Base-by-base conservation (phyloP, 2,888 invertebrate genomes). In the Gasteruption jaculator region DNA sequence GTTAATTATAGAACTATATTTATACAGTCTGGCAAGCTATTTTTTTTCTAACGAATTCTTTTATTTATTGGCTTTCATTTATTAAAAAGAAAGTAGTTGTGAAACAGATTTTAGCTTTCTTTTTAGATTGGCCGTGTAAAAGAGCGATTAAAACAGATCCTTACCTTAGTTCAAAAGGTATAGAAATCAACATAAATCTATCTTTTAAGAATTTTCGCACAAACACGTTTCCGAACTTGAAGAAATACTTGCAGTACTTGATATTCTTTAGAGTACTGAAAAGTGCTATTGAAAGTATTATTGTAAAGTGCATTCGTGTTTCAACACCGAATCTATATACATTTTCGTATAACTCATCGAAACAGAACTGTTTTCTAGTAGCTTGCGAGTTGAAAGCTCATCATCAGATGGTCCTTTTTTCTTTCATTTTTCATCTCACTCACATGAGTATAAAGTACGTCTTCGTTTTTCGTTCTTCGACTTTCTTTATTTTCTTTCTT, bases 321-420 rank as follows among this genome's bases (percentile, higher is more conserved):
- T 55, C 47, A 57, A 45, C 49, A 42, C 48, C 45, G 16, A 41
- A 44, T 21, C 35, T 43, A 53, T 51, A 55, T 53, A 53, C 51
- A 56, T 58, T 56, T 59, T 59, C 51, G 51, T 48, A 55, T 54
- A 56, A 50, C 57, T 57, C 54, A 52, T 52, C 48, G 54, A 55
- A 62, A 60, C 58, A 52, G 53, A 31, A 43, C 47, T 52, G 56
- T 53, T 58, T 58, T 49, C 48, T 50, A 51, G 48, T 50, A 51
- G 52, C 57, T 59, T 54, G 52, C 49, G 36, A 35, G 44, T 42
- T 58, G 56, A 60, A 58, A 58, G 53, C 56, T 50, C 46, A 44
- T 26, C 33, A 34, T 41, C 45, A 48, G 41, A 45, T 46, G 35
- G 41, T 49, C 41, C 30, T 36, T 18, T 27, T 12, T 31, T 38